Base-by-base conservation (phyloP, 1,140 invertebrate species). In the Drosophila mayri region DNA sequence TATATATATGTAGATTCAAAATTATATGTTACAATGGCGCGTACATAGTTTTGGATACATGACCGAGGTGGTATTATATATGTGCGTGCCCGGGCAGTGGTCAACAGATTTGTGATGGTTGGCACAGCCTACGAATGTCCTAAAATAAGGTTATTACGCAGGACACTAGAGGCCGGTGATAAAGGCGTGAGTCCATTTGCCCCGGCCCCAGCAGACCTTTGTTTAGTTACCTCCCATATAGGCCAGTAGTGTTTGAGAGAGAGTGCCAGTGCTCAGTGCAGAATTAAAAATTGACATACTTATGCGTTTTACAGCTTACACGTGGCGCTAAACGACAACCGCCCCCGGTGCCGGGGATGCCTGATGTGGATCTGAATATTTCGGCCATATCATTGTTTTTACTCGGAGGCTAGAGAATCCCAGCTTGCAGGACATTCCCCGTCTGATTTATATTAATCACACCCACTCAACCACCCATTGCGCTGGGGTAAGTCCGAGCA, bases 41-140 rank as follows among this genome's bases (percentile, higher is more conserved):
- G 44, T 22, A 70, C 54, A 80, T 50, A 52, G 62, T 60, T 67
- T 60, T 35, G 64, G 60, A 50, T 55, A 49, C 59, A 62, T 70
- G 68, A 38, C 41, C 38, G 46, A 55, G 52, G 52, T 55, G 37
- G 58, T 41, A 52, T 79, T 71, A 77, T 65, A 76, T 82, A 83
- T 65, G 55, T 59, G 40, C 50, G 61, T 65, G 49, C 63, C 47
- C 60, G 62, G 67, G 67, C 64, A 85, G 85, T 79, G 84, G 84
- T 88, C 81, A 88, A 85, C 73, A 90, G 85, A 90, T 90, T 88
- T 78, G 62, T 71, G 62, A 81, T 78, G 87, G 68, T 76, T 72
- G 60, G 86, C 73, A 68, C 71, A 86, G 79, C 76, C 79, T 75
- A 75, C 76, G 79, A 79, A 72, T 90, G 81, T 80, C 86, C 81